Conservation (phyloP, 2,113 vertebrate genomes). For the Scomber colias region DNA sequence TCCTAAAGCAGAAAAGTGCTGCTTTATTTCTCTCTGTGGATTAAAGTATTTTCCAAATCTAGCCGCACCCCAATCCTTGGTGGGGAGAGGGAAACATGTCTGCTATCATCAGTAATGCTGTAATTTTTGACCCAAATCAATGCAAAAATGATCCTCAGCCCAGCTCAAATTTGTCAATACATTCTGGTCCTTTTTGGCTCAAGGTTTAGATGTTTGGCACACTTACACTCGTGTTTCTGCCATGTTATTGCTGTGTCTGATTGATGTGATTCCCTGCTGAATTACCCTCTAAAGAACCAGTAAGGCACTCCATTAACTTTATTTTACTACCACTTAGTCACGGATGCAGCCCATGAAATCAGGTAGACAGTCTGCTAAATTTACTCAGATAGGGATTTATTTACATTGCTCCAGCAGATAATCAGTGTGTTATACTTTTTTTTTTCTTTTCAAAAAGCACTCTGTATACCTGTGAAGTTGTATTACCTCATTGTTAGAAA, state of each 20-base stretch:
- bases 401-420: neutral
- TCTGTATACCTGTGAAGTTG: neutral
- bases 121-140: no score
- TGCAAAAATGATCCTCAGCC: neutral
- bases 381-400: neutral
- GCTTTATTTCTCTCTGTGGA: neutral
- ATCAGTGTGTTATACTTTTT: neutral
- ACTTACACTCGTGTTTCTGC: neutral
- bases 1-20: neutral
- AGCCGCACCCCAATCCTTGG: neutral
- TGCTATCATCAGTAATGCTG: neutral
- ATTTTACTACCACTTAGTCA: conserved; percentile 23
- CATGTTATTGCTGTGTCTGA: conserved; percentile 20
- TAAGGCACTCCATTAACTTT: conserved; percentile 28
- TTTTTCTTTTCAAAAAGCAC: neutral
- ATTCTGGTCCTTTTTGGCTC: neutral
- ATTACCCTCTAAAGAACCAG: conserved; percentile 32
- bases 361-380: neutral
- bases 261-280: conserved; percentile 16
- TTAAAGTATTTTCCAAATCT: neutral
- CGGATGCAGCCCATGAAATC: neutral
- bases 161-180: neutral
- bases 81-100: neutral
- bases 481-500: neutral
- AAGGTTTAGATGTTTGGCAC: neutral